These are phyloP conservation scores for Tamias sibiricus DNA, from an alignment of 2,113 vertebrate species.

Conservation along the genomic window DNA sequence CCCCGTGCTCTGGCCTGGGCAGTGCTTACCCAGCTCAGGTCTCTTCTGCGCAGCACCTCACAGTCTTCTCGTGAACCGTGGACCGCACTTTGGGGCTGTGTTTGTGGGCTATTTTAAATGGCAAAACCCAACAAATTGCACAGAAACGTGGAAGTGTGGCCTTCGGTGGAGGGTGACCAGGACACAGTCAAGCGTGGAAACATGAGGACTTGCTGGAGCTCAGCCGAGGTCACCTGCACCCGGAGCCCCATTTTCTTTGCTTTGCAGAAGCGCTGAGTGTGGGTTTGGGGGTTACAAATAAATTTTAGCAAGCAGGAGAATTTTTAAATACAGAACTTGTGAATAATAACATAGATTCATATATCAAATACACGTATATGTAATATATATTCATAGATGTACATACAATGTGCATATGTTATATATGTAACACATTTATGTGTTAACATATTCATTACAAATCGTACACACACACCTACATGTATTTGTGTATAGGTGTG, in stretches of 20 bases:
- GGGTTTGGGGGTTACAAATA: not conserved
- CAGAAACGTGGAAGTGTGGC: not conserved
- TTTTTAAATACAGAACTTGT: not conserved
- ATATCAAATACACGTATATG: not conserved
- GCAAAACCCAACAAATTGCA: not conserved
- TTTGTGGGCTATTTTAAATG: not conserved
- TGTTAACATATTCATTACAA: not conserved
- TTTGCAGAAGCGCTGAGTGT: rapidly evolving
- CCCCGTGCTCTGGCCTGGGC: rapidly evolving
- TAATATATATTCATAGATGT: not conserved
- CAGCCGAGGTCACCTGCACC: rapidly evolving
- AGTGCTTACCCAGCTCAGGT: not conserved
- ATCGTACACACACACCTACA: not conserved
- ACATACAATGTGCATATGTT: too few species aligned
- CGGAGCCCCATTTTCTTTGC: not conserved
- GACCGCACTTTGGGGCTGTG: not conserved
- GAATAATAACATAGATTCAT: not conserved
- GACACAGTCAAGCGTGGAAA: too few species aligned
- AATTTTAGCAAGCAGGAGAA: not conserved
- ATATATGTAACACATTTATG: too few species aligned
- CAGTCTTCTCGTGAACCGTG: not conserved
- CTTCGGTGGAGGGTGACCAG: not conserved
- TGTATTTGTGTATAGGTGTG: not conserved
- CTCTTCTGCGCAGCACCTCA: not conserved
- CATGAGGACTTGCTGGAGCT: not conserved